Evolutionary conservation across 2,113 vertebrate species (phyloP).

Genomic region (Phylloscopus trochilus): DNA sequence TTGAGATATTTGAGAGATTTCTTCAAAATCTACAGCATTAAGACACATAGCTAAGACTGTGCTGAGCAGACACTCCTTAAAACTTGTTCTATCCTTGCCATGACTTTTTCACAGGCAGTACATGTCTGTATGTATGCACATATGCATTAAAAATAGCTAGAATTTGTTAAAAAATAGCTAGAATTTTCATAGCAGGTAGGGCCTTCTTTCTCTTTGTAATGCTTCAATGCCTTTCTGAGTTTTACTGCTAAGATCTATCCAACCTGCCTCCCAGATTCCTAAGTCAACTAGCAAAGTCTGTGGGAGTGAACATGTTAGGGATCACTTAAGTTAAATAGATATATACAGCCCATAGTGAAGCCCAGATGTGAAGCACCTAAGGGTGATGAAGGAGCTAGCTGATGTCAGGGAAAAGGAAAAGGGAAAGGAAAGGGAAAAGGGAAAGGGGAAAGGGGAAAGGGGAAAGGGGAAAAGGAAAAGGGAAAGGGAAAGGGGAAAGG

Average conservation of each 20-base stretch:
- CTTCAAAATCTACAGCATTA: background rate
- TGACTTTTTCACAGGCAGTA: background rate
- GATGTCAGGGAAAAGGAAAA: background rate
- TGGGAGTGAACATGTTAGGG: background rate
- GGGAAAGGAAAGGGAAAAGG: fast-evolving
- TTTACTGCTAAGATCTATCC: background rate
- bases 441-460: fast-evolving
- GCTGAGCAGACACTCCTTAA: background rate
- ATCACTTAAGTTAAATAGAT: background rate
- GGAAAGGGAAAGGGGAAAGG: fast-evolving
- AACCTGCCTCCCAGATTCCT: background rate
- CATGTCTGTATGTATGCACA: fast-evolving
- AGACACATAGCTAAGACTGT: background rate
- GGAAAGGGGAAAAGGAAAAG: fast-evolving
- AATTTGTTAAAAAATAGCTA: background rate
- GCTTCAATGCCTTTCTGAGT: background rate
- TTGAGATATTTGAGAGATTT: background rate
- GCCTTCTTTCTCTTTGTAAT: background rate
- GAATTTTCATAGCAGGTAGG: background rate
- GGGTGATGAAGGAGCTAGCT: background rate
- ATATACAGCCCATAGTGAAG: background rate
- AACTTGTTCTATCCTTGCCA: background rate
- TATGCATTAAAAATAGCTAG: background rate
- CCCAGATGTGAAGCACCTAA: background rate
- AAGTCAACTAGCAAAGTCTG: background rate